Conservation (phyloP, 2,113 vertebrate species). For the Otis tarda region DNA sequence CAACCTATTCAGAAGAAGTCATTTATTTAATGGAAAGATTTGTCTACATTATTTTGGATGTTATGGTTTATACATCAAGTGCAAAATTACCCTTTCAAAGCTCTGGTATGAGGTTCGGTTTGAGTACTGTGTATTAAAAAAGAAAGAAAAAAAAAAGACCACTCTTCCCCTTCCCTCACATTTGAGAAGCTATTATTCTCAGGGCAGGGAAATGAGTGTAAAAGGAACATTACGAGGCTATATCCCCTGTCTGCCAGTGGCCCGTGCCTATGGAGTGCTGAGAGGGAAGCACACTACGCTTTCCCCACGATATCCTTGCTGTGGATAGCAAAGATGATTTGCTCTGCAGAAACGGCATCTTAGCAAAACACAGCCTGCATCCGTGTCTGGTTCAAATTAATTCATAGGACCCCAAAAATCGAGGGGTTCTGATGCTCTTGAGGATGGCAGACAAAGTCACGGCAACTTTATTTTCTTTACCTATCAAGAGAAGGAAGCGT, state of each 20-base stretch:
- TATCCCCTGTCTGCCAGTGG: background rate
- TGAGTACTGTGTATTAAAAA: background rate
- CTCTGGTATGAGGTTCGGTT: background rate
- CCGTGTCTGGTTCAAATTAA: background rate
- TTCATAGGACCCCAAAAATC: background rate
- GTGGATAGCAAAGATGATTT: background rate
- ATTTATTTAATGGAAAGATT: background rate
- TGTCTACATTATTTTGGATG: background rate
- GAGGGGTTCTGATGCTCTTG: background rate
- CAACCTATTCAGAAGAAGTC: background rate
- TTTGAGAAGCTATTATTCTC: background rate
- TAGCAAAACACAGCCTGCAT: background rate
- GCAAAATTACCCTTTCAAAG: background rate
- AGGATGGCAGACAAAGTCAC: background rate
- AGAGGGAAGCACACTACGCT: background rate
- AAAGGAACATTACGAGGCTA: background rate
- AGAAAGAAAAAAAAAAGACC: background rate
- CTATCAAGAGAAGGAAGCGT: background rate
- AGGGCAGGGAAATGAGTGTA: background rate
- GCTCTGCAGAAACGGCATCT: background rate
- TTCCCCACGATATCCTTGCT: background rate
- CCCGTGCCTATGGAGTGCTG: background rate
- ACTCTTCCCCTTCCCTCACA: background rate
- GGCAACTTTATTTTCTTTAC: background rate
- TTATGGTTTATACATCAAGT: background rate